phyloP scores from a whole-genome alignment of 2,113 vertebrate species.

The Pygoscelis antarcticus region DNA sequence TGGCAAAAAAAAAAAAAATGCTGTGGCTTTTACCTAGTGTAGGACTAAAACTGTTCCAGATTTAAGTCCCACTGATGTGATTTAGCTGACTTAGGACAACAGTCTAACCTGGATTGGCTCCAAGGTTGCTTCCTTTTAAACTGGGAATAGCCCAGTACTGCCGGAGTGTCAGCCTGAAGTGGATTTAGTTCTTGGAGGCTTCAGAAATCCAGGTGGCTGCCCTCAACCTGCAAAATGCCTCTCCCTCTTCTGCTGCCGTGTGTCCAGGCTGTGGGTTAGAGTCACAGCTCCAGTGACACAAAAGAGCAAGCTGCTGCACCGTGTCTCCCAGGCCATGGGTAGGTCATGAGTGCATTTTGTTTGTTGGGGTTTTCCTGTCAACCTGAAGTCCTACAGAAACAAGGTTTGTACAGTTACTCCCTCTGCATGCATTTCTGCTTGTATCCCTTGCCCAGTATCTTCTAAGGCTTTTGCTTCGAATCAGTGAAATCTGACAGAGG shows the following conservation, averaged over 20 bases:
- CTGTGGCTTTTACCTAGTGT: neutral
- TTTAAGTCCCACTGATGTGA: neutral
- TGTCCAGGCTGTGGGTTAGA: neutral
- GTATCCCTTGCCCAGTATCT: neutral
- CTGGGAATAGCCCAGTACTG: neutral
- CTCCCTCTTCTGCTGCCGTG: neutral
- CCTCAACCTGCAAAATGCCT: neutral
- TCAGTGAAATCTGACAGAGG: neutral
- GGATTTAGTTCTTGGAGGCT: neutral
- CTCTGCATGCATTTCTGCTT: neutral
- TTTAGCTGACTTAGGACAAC: neutral
- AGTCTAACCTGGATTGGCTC: neutral
- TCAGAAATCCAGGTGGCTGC: neutral
- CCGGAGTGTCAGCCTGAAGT: neutral
- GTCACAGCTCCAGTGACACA: neutral
- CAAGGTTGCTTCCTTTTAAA: neutral
- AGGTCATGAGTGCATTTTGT: neutral
- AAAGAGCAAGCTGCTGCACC: neutral
- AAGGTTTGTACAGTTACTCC: neutral
- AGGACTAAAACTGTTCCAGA: neutral
- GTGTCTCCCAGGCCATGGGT: accelerated
- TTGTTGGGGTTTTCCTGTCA: neutral
- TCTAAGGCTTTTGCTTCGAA: neutral
- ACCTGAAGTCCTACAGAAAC: neutral
- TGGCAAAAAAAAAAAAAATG: neutral